Conservation (phyloP, 2,888 invertebrate genomes). For the Ochropleura leucogaster region DNA sequence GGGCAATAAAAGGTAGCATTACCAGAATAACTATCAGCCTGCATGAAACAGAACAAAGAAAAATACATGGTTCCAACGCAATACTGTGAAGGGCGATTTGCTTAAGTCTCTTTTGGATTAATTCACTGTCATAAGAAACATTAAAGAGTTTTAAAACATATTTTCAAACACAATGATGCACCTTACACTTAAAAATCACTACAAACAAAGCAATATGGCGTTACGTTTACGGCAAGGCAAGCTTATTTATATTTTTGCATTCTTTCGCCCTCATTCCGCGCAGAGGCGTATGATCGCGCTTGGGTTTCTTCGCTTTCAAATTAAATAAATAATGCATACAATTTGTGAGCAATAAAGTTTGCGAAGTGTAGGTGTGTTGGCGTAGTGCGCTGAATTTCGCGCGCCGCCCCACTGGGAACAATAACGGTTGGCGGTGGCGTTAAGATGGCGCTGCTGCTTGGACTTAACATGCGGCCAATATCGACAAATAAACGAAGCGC, state of each 20-base stretch:
- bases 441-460: slow-evolving; percentile 73
- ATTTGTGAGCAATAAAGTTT: slow-evolving; percentile 89
- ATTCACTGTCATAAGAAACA: neutral
- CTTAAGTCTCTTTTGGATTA: neutral
- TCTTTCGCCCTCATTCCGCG: slow-evolving; percentile 64
- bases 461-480: neutral
- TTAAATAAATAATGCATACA: slow-evolving; percentile 90
- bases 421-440: slow-evolving; percentile 79
- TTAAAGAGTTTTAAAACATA: neutral
- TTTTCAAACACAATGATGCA: neutral
- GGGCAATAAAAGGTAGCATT: neutral
- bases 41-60: neutral
- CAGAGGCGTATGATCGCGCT: slow-evolving; percentile 82
- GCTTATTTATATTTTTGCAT: slow-evolving; percentile 70
- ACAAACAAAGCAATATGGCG: slow-evolving; percentile 47
- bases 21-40: neutral
- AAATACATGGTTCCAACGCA: neutral
- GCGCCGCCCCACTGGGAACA: slow-evolving; percentile 84
- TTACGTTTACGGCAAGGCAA: slow-evolving; percentile 50
- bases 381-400: slow-evolving; percentile 83
- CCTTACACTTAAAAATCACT: slow-evolving; percentile 41
- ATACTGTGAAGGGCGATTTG: neutral
- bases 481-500: neutral
- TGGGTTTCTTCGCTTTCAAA: slow-evolving; percentile 89
- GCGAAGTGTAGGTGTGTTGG: slow-evolving; percentile 82